These are phyloP conservation scores for Nesospiza acunhae DNA, from an alignment of 2,113 vertebrate species.

Conservation along the genomic window DNA sequence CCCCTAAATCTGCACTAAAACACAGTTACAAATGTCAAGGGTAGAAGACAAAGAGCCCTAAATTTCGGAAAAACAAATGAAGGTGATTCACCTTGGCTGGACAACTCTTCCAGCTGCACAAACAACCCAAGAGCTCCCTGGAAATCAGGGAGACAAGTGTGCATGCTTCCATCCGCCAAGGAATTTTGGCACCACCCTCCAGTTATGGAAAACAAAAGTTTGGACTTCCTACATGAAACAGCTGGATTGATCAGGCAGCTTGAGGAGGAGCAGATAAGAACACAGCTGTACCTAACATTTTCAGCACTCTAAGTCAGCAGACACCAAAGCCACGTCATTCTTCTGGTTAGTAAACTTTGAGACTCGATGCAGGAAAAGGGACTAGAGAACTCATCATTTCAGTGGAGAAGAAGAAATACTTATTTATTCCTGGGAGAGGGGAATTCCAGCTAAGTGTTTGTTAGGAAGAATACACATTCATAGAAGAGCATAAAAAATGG, in stretches of 20 bases:
- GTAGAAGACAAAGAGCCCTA: neutral
- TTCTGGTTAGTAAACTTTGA: neutral
- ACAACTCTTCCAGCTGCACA: slow-evolving; percentile 7
- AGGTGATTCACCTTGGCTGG: neutral
- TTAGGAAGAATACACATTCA: neutral
- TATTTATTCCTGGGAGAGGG: neutral
- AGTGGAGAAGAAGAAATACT: neutral
- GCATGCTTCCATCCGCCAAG: neutral
- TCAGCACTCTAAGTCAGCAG: neutral
- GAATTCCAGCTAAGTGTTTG: neutral
- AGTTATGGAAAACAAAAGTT: neutral
- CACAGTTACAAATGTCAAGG: neutral
- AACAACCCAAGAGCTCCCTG: neutral
- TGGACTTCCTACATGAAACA: neutral
- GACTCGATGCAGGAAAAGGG: neutral
- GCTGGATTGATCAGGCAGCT: neutral
- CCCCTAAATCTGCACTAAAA: neutral
- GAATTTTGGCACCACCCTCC: neutral
- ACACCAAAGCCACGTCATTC: neutral
- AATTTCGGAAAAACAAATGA: neutral
- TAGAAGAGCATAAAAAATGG: neutral
- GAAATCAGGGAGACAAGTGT: neutral
- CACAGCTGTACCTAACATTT: neutral
- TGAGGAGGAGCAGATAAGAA: neutral
- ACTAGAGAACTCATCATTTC: neutral